Conservation (phyloP, 1,140 invertebrate genomes). For the Alviniconcha marisindica region DNA sequence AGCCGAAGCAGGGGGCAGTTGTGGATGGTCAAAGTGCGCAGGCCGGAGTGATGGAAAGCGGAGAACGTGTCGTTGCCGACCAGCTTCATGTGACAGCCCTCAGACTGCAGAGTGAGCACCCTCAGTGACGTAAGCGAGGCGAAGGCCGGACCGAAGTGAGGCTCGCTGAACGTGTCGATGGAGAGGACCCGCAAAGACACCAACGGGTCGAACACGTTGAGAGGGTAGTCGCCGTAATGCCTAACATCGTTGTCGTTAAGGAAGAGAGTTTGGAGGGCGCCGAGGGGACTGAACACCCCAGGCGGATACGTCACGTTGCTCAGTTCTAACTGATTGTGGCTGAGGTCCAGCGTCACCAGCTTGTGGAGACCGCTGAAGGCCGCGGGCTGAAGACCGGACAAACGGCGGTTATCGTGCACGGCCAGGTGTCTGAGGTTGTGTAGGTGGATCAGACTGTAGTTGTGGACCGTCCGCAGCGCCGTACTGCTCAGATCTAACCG, state of each 20-base stretch:
- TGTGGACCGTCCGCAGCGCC: too few species aligned
- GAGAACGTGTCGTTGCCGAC: background rate
- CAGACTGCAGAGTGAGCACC: background rate
- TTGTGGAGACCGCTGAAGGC: background rate
- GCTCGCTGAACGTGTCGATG: background rate
- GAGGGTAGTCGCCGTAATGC: background rate
- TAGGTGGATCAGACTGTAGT: too few species aligned
- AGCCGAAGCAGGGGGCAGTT: background rate
- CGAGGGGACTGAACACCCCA: background rate
- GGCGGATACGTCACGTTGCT: background rate
- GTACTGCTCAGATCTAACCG: too few species aligned
- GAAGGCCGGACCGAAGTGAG: background rate
- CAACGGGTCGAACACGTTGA: background rate
- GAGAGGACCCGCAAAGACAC: background rate
- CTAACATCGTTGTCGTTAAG: background rate
- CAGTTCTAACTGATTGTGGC: background rate
- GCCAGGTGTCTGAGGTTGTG: too few species aligned
- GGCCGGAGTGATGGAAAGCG: background rate
- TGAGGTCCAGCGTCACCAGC: background rate
- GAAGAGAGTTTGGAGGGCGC: background rate
- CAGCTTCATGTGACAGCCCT: background rate
- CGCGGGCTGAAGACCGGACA: too few species aligned
- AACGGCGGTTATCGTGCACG: too few species aligned
- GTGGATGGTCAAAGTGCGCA: background rate
- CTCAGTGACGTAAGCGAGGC: background rate